Base-by-base conservation (phyloP, 2,888 invertebrate species). In the Cybosia mesomella region DNA sequence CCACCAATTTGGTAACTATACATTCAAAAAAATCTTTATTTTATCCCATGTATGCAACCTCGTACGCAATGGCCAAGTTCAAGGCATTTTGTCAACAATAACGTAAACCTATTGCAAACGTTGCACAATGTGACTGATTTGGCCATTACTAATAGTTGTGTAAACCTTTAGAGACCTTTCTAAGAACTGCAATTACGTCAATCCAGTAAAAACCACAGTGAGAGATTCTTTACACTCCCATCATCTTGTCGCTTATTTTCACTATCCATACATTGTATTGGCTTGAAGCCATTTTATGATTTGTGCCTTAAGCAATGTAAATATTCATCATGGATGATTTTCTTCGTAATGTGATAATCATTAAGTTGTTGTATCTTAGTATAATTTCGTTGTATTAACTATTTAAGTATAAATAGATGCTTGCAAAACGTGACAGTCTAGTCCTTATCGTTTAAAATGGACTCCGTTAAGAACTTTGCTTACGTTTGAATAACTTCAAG, bases 291-390 rank as follows among this genome's bases (percentile, higher is more conserved):
- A 76, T 82, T 80, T 88, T 89, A 84, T 87, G 89, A 86, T 89
- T 91, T 86, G 90, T 93, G 94, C 93, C 94, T 93, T 94, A 92
- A 80, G 89, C 80, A 72, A 80, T 92, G 91, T 92, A 93, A 87
- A 91, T 92, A 92, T 86, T 91, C 91, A 92, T 93, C 92, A 84
- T 89, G 89, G 92, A 92, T 92, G 92, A 92, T 84, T 80, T 79
- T 84, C 85, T 86, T 85, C 85, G 79, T 83, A 84, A 77, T 92
- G 92, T 92, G 92, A 92, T 92, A 92, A 86, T 78, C 83, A 84
- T 82, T 81, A 83, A 77, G 85, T 89, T 88, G 82, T 89, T 87
- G 81, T 86, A 84, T 85, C 82, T 79, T 87, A 89, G 82, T 85
- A 81, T 78, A 79, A 79, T 83, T 82, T 80, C 71, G 80, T 81